Base-by-base conservation (phyloP, 92 coral and sea anemone genomes). In the Zoanthus sociatus region DNA sequence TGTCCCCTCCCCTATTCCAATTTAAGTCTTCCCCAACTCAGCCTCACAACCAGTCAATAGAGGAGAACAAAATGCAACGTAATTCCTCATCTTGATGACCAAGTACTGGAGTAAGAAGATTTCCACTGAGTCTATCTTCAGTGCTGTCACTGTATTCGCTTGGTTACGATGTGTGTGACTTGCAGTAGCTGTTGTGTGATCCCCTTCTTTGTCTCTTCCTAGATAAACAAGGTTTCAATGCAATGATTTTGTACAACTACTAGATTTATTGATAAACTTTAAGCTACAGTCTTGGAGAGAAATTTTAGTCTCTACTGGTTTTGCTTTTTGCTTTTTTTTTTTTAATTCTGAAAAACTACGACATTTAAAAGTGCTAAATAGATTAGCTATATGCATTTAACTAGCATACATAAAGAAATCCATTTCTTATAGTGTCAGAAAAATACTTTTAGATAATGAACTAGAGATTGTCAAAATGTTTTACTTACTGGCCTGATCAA, bases 151-250 rank as follows among this genome's bases (percentile, higher is more conserved):
- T 63, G 69, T 9, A 63, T 2, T 16, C 21, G 66, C 17, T 20
- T 33, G 32, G 63, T 5, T 64, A 81, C 0, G 91, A 84, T 46
- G 89, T 71, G 78, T 94, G 98, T 6, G 96, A 94, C 75, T 94
- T 94, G 87, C 84, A 94, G 88, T 94, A 94, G 76, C 94, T 94
- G 89, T 94, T 94, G 83, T 94, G 98, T 1, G 99, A 97, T 51
- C 98, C 98, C 86, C 99, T 84, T 63, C 99, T 90, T 90, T 97
- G 99, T 13, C 99, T 89, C 90, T 97, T 97, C 82, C 99, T 97
- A 78, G 18, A 18, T 4, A 61, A 31, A 81, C 44, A 79, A 48
- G 32, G 30, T 4, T 53, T 48, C 20, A 61, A 11, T 69, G 30
- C 17, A 69, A 17, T 63, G 21, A 3, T 63, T 13, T 58, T 58